Base-by-base conservation (phyloP, 2,888 invertebrate species). In the Eupithecia subumbrata region DNA sequence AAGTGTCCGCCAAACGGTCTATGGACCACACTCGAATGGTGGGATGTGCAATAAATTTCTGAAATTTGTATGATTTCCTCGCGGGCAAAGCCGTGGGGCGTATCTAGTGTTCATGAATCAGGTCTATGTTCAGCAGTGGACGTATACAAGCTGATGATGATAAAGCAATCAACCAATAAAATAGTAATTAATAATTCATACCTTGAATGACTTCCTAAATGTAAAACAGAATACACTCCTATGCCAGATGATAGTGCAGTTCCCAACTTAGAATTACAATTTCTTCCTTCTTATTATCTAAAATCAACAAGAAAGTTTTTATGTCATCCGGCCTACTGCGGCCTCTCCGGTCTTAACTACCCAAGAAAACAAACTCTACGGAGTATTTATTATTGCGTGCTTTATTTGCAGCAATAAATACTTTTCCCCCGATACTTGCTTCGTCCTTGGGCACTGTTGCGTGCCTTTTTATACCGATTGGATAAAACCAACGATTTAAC, bases 331-430 rank as follows among this genome's bases (percentile, higher is more conserved):
- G 16, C n/a, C 34, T 70, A 70, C 22, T 4, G 22, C 56, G 9
- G 60, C n/a, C 12, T 60, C 25, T 25, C 25, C 60, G 60, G 60
- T 12, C 25, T 70, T 60, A 56, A 34, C 34, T 7, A 34, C 64
- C n/a, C 45, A 68, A 66, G 73, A 34, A 5, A 37, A 71, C 71
- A 63, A 60, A 48, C 75, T 48, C 67, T 72, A 68, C 5, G 22
- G 68, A 71, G 71, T 77, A 75, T 77, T 77, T 77, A 77, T 77
- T 75, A 75, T 75, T 71, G 77, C 75, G 69, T 77, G 77, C 71
- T 75, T 73, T 77, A 77, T 77, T 73, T 40, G 69, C 56, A 56
- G 75, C 77, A 77, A 75, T 77, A 77, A 77, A 77, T 77, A 77
- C 75, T 73, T 75, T 72, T 73, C 73, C 77, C 77, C 68, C 68